Percentiles rank a stretch among this genome's conserved stretches.
Conservation (phyloP, 2,797 vertebrate genomes). For the Sciaenops ocellatus region DNA sequence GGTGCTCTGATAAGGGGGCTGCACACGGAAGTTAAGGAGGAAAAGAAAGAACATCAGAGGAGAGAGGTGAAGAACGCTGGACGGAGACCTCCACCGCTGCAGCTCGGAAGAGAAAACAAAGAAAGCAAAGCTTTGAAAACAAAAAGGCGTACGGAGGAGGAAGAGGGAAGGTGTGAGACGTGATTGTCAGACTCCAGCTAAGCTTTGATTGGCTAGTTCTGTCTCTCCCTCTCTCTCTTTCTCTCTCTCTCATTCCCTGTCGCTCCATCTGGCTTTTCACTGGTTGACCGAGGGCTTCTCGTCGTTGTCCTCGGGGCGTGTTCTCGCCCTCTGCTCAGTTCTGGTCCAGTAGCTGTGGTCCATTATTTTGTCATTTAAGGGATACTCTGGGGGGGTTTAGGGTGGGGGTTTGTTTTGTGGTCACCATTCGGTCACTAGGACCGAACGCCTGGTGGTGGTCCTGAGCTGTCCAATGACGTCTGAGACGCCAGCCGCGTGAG, state of each 20-base stretch:
- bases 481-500: constrained; percentile 97
- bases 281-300: constrained; percentile 75
- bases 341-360: constrained; percentile 76
- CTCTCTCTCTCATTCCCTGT: constrained; percentile 83
- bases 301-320: constrained; percentile 41
- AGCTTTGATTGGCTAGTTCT: constrained; percentile 89
- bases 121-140: constrained; percentile 67
- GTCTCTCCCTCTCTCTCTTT: constrained; percentile 83
- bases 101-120: constrained; percentile 63
- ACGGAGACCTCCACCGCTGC: constrained; percentile 55
- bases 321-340: constrained; percentile 66
- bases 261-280: constrained; percentile 86
- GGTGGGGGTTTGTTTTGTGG: constrained; percentile 22
- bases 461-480: constrained; percentile 97
- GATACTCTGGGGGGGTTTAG: constrained; percentile 14
- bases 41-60: constrained; percentile 22
- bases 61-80: constrained; percentile 37
- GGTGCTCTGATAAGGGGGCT: constrained; percentile 41
- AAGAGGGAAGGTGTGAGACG: constrained; percentile 86
- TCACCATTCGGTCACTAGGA: constrained; percentile 89
- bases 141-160: constrained; percentile 65
- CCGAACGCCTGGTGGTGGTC: constrained; percentile 93
- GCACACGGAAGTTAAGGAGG: constrained; percentile 20
- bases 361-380: constrained; percentile 68
- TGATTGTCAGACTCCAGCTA: constrained; percentile 99